These are phyloP conservation scores for Potamilus streckersoni DNA, from an alignment of 1,140 invertebrate species.

Conservation along the genomic window DNA sequence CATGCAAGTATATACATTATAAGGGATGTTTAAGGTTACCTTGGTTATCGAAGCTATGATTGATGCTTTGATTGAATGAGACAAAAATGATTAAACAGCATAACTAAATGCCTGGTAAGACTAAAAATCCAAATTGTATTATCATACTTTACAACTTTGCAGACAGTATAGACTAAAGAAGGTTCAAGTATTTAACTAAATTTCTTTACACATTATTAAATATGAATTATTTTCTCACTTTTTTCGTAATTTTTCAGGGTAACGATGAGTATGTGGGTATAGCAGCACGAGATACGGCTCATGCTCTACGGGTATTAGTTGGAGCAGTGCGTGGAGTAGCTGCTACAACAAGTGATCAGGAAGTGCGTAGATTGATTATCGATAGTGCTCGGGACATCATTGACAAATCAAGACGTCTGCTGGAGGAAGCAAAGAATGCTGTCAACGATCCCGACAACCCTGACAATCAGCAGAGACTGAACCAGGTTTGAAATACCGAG, in stretches of 20 bases:
- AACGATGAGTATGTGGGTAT: conserved; percentile 87
- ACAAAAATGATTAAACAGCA: no score
- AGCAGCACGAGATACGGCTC: conserved; percentile 84
- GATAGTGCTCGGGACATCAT: conserved; percentile 81
- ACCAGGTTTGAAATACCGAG: conserved; percentile 67
- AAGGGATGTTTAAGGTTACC: no score
- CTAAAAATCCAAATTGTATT: no score
- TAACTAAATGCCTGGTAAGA: no score
- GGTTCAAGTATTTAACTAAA: no score
- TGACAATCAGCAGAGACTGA: conserved; percentile 74
- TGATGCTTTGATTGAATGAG: no score
- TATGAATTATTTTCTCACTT: not conserved
- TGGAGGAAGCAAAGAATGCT: conserved; percentile 81
- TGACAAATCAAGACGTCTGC: conserved; percentile 78
- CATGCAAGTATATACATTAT: no score
- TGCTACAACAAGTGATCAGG: conserved; percentile 74
- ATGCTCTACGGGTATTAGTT: conserved; percentile 77
- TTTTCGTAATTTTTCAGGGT: conserved; percentile 67
- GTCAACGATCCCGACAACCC: conserved; percentile 74
- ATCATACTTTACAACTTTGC: no score
- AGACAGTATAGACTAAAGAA: no score
- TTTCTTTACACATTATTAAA: no score
- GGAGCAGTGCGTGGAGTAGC: conserved; percentile 80
- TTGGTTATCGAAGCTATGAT: no score
- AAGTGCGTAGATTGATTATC: conserved; percentile 71